Base-by-base conservation (phyloP, 2,888 invertebrate genomes). In the Andrena chrysosceles region DNA sequence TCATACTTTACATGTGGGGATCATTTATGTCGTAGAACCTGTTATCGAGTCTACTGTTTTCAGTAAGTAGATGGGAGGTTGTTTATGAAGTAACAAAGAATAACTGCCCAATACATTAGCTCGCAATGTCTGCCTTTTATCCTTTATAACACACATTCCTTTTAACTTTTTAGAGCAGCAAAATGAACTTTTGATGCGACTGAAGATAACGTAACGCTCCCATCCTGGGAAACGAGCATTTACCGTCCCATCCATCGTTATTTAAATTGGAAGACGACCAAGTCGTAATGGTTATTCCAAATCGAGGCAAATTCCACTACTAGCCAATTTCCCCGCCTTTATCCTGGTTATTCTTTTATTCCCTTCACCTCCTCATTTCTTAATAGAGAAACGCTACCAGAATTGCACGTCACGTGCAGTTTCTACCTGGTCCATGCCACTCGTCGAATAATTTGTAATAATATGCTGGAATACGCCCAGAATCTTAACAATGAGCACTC, bases 171-270 rank as follows among this genome's bases (percentile, higher is more conserved):
- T 13, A 10, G 62, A 33, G 20, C 60, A 60, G 29, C 52, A 20
- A 64, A 56, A 33, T 42, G 10, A 63, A n/a, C 8, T 63, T 20
- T 72, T 26, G n/a, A 6, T 35, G 4, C 35, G 69, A 52, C 6
- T 23, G 16, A 10, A 35, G 52, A 35, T 76, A 76, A 76, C 62
- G 60, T 35, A 52, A 33, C 62, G 62, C 62, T 49, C 35, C 69
- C 69, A 54, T 69, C n/a, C 42, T 29, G 23, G 69, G 63, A 62
- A 69, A 69, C 10, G 68, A 62, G 49, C 60, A 33, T 49, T 26
- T 7, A 59, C n/a, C 13, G 26, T 56, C 26, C 29, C 7, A 16
- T 3, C n/a, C 23, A 16, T 62, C 60, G 42, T 71, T 71, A 62
- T 26, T 29, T 48, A 29, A 70, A 70, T 62, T 62, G 70, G 60